A percentile compares a stretch with the other conserved stretches of the same genome.
Conservation (phyloP, 2,888 invertebrate genomes). For the Tetropium fuscum region DNA sequence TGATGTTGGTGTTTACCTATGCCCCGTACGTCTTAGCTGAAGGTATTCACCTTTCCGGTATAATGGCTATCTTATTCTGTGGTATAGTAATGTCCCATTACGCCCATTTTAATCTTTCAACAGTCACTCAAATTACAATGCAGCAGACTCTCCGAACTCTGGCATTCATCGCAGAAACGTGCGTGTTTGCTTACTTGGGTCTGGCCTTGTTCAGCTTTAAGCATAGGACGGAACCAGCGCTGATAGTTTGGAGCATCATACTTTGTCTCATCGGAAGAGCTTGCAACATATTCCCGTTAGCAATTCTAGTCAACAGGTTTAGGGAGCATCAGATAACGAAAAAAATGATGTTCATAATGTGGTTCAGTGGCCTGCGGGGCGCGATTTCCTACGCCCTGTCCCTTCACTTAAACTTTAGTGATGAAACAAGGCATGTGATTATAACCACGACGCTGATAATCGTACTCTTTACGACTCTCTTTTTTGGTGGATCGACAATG, state of each 20-base stretch:
- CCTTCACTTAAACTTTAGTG: slow-evolving; percentile 92
- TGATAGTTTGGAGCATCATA: slow-evolving; percentile 95
- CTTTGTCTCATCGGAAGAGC: slow-evolving; percentile 94
- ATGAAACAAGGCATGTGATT: slow-evolving; percentile 95
- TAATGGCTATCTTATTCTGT: slow-evolving; percentile 99
- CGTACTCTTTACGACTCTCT: slow-evolving; percentile 93
- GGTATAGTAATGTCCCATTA: slow-evolving; percentile 99
- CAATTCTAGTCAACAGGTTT: slow-evolving; percentile 93
- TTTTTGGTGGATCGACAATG: slow-evolving; percentile 98
- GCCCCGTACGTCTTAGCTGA: slow-evolving; percentile 98
- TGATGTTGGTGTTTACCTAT: slow-evolving; percentile 99
- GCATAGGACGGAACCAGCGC: slow-evolving; percentile 90
- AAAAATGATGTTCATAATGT: slow-evolving; percentile 99
- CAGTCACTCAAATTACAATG: slow-evolving; percentile 99
- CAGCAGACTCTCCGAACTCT: slow-evolving; percentile 98
- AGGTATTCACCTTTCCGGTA: slow-evolving; percentile 82
- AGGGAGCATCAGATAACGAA: slow-evolving; percentile 97
- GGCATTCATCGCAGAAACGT: slow-evolving; percentile 98
- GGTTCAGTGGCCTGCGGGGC: slow-evolving; percentile 97
- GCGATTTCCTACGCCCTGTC: slow-evolving; percentile 98
- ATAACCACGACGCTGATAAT: slow-evolving; percentile 99
- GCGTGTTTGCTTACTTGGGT: slow-evolving; percentile 98
- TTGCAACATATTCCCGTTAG: slow-evolving; percentile 96
- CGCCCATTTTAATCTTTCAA: slow-evolving; percentile 97
- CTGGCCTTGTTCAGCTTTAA: slow-evolving; percentile 95